Evolutionary conservation across 2,797 vertebrate species (phyloP).

Genomic region (Argentina silus): DNA sequence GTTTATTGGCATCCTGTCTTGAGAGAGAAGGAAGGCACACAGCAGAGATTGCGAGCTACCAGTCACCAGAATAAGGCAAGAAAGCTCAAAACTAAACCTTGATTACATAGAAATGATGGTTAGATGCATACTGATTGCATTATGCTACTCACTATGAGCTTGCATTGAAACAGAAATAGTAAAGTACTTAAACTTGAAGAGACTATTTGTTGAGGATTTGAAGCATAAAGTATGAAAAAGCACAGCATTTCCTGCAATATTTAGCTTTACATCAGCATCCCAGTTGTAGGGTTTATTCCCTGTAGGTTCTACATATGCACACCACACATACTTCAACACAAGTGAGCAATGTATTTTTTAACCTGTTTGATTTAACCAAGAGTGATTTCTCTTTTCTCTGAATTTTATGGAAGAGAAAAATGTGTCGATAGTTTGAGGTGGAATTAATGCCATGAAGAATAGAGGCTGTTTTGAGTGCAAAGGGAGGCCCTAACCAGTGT

Average conservation of each 20-base stretch:
- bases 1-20: slow-evolving; percentile 64
- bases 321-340: too few species aligned
- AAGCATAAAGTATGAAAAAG: too few species aligned
- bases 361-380: too few species aligned
- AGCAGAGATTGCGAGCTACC: slow-evolving; percentile 46
- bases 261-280: not conserved
- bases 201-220: slow-evolving; percentile 21
- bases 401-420: too few species aligned
- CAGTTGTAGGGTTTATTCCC: not conserved
- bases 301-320: too few species aligned
- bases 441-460: too few species aligned
- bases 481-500: too few species aligned
- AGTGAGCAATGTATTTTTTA: too few species aligned
- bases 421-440: too few species aligned
- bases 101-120: slow-evolving; percentile 46
- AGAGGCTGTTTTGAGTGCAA: too few species aligned
- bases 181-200: slow-evolving; percentile 31
- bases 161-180: slow-evolving; percentile 19
- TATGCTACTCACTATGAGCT: slow-evolving; percentile 33
- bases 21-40: slow-evolving; percentile 46
- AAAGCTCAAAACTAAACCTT: slow-evolving; percentile 47
- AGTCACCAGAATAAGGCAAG: slow-evolving; percentile 23
- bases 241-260: slow-evolving; percentile 1
- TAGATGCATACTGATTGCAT: slow-evolving; percentile 29
- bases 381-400: too few species aligned